Conservation (phyloP, 2,113 vertebrate genomes). For the Crotalus tigris region DNA sequence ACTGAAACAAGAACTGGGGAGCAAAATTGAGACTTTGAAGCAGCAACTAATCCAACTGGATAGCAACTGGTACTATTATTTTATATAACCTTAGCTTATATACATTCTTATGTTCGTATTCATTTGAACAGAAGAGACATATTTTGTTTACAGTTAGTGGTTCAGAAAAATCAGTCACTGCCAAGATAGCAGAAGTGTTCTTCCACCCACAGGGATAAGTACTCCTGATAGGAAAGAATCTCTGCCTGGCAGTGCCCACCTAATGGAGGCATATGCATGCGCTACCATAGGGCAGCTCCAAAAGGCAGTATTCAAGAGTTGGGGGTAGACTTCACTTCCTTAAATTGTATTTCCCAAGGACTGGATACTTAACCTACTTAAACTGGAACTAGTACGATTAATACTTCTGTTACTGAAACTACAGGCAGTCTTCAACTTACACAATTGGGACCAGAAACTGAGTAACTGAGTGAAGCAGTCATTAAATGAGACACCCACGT, state of each 20-base stretch:
- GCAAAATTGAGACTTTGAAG: constrained; percentile 72
- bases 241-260: background rate
- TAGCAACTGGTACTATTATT: constrained; percentile 74
- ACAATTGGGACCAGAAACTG: background rate
- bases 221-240: background rate
- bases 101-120: too few relatives aligned
- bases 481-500: background rate
- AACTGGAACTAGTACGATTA: background rate
- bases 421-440: background rate
- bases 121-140: background rate
- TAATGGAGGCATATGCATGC: background rate
- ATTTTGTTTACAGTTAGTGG: background rate
- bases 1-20: constrained; percentile 79
- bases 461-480: background rate
- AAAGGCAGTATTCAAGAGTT: background rate
- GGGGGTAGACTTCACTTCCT: background rate
- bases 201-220: background rate
- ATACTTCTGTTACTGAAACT: background rate
- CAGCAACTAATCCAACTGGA: constrained; percentile 85
- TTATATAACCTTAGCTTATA: background rate
- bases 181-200: background rate
- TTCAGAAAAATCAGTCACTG: background rate
- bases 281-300: background rate
- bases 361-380: background rate
- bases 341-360: background rate